These are phyloP conservation scores for Slavum lentiscoides DNA, from an alignment of 2,888 invertebrate genomes.

Conservation along the genomic window DNA sequence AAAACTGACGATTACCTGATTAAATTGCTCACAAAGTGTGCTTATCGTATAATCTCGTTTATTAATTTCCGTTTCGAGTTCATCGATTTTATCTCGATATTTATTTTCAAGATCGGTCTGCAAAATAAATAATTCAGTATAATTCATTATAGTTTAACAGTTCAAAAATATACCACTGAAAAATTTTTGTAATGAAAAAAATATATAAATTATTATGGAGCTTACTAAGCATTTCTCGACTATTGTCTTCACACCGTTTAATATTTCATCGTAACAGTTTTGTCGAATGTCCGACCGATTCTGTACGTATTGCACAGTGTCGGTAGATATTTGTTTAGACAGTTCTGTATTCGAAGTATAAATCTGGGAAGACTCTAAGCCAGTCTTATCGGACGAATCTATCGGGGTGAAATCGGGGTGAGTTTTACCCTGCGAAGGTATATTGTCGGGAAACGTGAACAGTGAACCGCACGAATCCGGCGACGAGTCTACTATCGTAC, in stretches of 20 bases:
- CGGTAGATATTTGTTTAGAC: conserved; percentile 4
- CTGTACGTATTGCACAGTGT: not conserved
- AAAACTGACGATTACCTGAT: conserved; percentile 26
- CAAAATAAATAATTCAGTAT: conserved; percentile 43
- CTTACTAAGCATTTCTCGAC: conserved; percentile 68
- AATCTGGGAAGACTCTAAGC: conserved; percentile 26
- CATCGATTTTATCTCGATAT: conserved; percentile 58
- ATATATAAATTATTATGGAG: conserved; percentile 24
- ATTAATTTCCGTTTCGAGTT: conserved; percentile 69
- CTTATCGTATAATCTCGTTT: conserved; percentile 80
- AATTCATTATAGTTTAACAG: not conserved
- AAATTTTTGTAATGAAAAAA: too few relatives aligned
- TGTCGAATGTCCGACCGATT: not conserved
- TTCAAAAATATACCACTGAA: not conserved
- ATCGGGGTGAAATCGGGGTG: conserved; percentile 49
- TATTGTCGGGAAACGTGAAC: conserved; percentile 13
- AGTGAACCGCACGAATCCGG: conserved; percentile 43
- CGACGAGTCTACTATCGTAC: conserved; percentile 65
- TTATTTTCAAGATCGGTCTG: conserved; percentile 63
- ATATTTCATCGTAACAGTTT: conserved; percentile 79
- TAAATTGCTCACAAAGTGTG: conserved; percentile 64
- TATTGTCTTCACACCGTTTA: conserved; percentile 78
- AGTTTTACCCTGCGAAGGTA: conserved; percentile 45
- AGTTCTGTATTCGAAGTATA: not conserved
- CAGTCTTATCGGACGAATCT: conserved; percentile 25